These are phyloP conservation scores for Calliopsis andreniformis DNA, from an alignment of 1,140 invertebrate species.

Conservation along the genomic window DNA sequence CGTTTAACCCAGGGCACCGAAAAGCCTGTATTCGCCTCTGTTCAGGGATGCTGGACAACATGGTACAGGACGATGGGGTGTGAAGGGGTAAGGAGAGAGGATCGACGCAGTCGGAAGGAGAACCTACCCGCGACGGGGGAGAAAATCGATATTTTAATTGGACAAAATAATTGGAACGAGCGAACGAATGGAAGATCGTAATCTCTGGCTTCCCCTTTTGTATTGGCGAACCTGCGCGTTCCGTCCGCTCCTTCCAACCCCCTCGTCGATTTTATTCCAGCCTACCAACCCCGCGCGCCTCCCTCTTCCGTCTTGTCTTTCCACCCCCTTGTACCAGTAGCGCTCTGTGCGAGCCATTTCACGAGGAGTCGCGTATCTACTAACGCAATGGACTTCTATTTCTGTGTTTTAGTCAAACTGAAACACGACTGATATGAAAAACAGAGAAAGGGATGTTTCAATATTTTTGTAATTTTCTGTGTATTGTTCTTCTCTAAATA, in stretches of 20 bases:
- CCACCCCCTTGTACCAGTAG: slow-evolving; percentile 15
- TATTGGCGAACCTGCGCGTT: slow-evolving; percentile 68
- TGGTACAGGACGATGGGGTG: slow-evolving; percentile 32
- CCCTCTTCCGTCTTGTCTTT: slow-evolving; percentile 11
- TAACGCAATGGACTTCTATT: background rate
- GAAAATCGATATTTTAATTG: slow-evolving; percentile 82
- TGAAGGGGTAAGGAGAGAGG: slow-evolving; percentile 27
- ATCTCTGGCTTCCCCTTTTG: slow-evolving; percentile 75
- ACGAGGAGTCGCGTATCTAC: slow-evolving; percentile 33
- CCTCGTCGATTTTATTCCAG: slow-evolving; percentile 41
- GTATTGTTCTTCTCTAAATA: too few species aligned
- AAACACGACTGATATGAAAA: too few species aligned
- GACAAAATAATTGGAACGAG: slow-evolving; percentile 81
- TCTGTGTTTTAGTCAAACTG: too few species aligned
- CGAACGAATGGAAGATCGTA: slow-evolving; percentile 80
- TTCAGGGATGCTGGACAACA: background rate
- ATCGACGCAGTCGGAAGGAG: slow-evolving; percentile 65
- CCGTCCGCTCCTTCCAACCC: slow-evolving; percentile 49
- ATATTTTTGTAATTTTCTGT: too few species aligned
- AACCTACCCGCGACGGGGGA: slow-evolving; percentile 64
- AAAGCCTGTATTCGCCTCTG: background rate
- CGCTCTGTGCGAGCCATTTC: slow-evolving; percentile 30
- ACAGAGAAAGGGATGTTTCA: too few species aligned
- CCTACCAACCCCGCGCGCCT: slow-evolving; percentile 14
- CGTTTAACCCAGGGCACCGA: background rate